A percentile compares a stretch with the other conserved stretches of the same genome.
Conservation (phyloP, 2,797 vertebrate species). For the Micrastur ruficollis region DNA sequence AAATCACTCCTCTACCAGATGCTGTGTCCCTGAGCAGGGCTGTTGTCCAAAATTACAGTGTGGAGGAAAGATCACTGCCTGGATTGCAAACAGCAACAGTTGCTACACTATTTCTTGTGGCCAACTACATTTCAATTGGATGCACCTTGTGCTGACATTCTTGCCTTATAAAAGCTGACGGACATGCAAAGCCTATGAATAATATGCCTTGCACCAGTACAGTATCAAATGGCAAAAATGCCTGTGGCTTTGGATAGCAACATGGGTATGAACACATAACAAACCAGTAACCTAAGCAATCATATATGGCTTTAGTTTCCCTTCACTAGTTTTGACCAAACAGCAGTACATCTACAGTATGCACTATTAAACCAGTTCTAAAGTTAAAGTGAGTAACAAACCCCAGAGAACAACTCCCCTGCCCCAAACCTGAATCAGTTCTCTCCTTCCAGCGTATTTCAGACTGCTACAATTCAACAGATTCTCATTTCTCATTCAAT, state of each 20-base stretch:
- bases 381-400: neutral
- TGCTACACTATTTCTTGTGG: constrained; percentile 57
- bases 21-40: neutral
- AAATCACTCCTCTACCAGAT: constrained; percentile 24
- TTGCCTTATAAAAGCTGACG: constrained; percentile 60
- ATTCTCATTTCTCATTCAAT: neutral
- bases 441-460: neutral
- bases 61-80: constrained; percentile 45
- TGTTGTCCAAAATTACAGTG: neutral
- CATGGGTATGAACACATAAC: constrained; percentile 16
- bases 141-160: constrained; percentile 52
- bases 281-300: constrained; percentile 41
- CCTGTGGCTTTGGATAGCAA: constrained; percentile 51
- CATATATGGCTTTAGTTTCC: neutral
- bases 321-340: neutral
- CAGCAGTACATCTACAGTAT: neutral
- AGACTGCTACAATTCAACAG: neutral
- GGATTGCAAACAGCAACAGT: constrained; percentile 75
- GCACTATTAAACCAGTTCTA: neutral
- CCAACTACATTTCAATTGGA: constrained; percentile 48
- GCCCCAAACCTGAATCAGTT: neutral
- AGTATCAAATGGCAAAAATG: constrained; percentile 43
- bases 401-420: neutral
- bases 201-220: constrained; percentile 28
- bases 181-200: constrained; percentile 32